Evolutionary conservation across 1,140 invertebrate genomes (phyloP).

Genomic region (Odontomachus brunneus): DNA sequence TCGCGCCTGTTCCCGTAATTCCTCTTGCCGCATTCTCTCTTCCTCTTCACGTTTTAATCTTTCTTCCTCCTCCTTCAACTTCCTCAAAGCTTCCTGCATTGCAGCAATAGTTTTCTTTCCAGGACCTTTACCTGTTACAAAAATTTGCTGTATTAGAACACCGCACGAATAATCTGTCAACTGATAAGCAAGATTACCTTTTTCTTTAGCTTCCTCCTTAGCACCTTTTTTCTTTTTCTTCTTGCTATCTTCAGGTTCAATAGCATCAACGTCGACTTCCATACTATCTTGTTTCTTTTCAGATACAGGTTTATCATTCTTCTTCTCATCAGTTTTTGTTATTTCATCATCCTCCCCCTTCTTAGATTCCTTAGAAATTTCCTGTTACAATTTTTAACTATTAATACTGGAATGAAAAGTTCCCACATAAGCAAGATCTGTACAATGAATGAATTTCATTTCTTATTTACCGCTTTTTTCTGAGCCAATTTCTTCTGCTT

Average conservation of each 20-base stretch:
- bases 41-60: constrained; percentile 91
- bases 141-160: constrained; percentile 54
- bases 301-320: constrained; percentile 83
- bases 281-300: constrained; percentile 79
- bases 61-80: constrained; percentile 96
- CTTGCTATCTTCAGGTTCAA: constrained; percentile 87
- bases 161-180: constrained; percentile 12
- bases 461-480: constrained; percentile 85
- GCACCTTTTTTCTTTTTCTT: constrained; percentile 87
- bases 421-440: neutral
- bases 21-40: constrained; percentile 90
- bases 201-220: constrained; percentile 83
- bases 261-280: constrained; percentile 87
- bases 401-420: neutral
- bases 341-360: constrained; percentile 75
- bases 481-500: constrained; percentile 90
- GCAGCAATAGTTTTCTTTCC: constrained; percentile 92
- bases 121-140: constrained; percentile 87
- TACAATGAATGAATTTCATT: constrained; percentile 6
- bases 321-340: constrained; percentile 79
- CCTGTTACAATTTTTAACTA: constrained; percentile 56
- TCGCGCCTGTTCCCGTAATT: constrained; percentile 90
- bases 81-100: constrained; percentile 94
- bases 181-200: constrained; percentile 73
- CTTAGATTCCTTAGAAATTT: constrained; percentile 64